Conservation (phyloP, 2,888 invertebrate species). For the Tetheella fluctuosa region DNA sequence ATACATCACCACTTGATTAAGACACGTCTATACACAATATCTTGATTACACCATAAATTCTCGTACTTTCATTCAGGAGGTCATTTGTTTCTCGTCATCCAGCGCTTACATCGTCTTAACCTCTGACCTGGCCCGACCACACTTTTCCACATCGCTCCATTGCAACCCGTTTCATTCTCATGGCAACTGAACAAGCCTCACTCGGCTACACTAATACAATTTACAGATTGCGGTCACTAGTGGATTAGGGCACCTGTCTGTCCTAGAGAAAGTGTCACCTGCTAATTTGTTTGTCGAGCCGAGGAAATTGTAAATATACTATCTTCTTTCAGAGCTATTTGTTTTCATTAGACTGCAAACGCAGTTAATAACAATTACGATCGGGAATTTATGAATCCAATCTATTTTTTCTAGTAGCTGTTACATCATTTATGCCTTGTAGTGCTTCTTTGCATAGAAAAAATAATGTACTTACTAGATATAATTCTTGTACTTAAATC, state of each 20-base stretch:
- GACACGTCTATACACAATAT: background rate
- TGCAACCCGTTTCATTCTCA: slow-evolving; percentile 8
- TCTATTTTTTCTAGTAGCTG: slow-evolving; percentile 4
- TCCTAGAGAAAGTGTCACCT: slow-evolving; percentile 23
- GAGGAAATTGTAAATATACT: background rate
- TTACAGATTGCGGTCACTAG: slow-evolving; percentile 60
- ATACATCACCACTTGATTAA: background rate
- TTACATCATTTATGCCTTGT: background rate
- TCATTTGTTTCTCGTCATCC: slow-evolving; percentile 5
- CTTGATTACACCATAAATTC: slow-evolving; percentile 6
- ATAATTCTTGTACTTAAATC: background rate
- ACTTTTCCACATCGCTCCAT: slow-evolving; percentile 6
- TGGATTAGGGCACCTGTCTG: slow-evolving; percentile 41
- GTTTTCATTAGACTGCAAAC: slow-evolving; percentile 7
- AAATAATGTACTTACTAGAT: background rate
- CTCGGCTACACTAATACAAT: slow-evolving; percentile 53
- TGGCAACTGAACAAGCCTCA: slow-evolving; percentile 15
- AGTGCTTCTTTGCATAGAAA: background rate
- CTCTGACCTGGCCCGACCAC: slow-evolving; percentile 5
- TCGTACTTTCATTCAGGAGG: slow-evolving; percentile 6
- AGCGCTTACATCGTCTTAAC: slow-evolving; percentile 11
- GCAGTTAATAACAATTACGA: slow-evolving; percentile 6
- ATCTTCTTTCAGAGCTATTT: slow-evolving; percentile 4
- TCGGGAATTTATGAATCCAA: background rate
- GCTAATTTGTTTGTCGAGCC: background rate